Evolutionary conservation across 1,140 invertebrate genomes (phyloP).

Genomic region (Papilio aristodemus): DNA sequence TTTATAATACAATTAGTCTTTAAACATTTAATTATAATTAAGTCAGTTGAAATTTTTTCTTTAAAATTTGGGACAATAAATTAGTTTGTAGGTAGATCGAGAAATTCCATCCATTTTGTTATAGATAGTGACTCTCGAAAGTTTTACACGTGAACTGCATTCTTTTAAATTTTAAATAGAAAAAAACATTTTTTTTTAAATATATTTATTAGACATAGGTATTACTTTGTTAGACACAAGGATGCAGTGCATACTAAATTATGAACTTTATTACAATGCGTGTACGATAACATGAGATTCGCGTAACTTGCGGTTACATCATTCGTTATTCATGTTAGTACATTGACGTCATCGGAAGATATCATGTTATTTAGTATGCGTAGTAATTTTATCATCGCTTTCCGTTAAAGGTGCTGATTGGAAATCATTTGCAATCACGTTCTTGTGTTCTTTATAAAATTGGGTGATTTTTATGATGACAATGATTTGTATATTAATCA

Average conservation of each 20-base stretch:
- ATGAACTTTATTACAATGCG: neutral
- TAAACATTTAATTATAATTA: neutral
- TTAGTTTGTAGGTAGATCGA: slow-evolving; percentile 47
- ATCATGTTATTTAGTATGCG: neutral
- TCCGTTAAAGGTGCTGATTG: slow-evolving; percentile 59
- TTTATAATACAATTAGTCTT: slow-evolving; percentile 9
- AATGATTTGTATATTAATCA: neutral
- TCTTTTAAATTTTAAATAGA: slow-evolving; percentile 9
- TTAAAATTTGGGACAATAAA: slow-evolving; percentile 47
- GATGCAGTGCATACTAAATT: slow-evolving; percentile 3
- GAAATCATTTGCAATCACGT: slow-evolving; percentile 29
- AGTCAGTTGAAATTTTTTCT: slow-evolving; percentile 36
- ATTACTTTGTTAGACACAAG: neutral
- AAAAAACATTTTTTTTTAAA: slow-evolving; percentile 2
- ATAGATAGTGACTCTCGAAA: slow-evolving; percentile 36
- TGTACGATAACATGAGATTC: neutral
- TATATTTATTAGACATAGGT: slow-evolving; percentile 12
- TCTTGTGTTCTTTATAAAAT: slow-evolving; percentile 22
- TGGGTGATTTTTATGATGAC: slow-evolving; percentile 14
- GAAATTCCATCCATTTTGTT: slow-evolving; percentile 52
- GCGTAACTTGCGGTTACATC: neutral
- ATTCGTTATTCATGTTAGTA: too few relatives aligned
- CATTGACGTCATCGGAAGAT: slow-evolving; percentile 1
- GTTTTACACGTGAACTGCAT: slow-evolving; percentile 40
- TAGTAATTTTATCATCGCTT: slow-evolving; percentile 42